Evolutionary conservation across 1,140 invertebrate genomes (phyloP).

Genomic region (Dolichoris vasculosae): DNA sequence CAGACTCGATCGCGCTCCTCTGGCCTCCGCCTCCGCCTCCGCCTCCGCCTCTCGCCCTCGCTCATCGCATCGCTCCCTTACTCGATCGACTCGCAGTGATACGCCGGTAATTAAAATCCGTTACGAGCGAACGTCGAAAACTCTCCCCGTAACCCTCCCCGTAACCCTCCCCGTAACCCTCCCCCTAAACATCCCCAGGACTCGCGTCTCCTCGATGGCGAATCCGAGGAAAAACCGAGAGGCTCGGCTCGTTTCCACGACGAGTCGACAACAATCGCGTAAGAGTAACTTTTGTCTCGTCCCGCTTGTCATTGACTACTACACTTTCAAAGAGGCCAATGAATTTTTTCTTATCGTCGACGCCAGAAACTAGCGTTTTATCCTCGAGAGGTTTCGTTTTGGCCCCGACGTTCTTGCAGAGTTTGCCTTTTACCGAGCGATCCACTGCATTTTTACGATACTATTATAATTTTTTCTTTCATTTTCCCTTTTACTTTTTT

Average conservation of each 20-base stretch:
- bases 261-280: not conserved
- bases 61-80: conserved; percentile 32
- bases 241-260: not conserved
- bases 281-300: not conserved
- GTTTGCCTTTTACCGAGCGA: not conserved
- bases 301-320: not conserved
- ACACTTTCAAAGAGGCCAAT: not conserved
- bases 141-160: conserved; percentile 45
- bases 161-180: not conserved
- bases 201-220: conserved; percentile 28
- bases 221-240: not conserved
- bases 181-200: conserved; percentile 16
- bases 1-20: conserved; percentile 18
- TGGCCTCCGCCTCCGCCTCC: conserved; percentile 38
- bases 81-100: conserved; percentile 63
- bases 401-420: not conserved
- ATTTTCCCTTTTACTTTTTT: too few species aligned
- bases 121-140: conserved; percentile 52
- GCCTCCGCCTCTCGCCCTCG: conserved; percentile 37
- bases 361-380: not conserved
- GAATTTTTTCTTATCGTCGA: not conserved
- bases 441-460: not conserved
- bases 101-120: conserved; percentile 74
- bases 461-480: too few species aligned
- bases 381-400: not conserved